phyloP scores from a whole-genome alignment of 2,888 invertebrate genomes.

The Exocentrus adspersus region DNA sequence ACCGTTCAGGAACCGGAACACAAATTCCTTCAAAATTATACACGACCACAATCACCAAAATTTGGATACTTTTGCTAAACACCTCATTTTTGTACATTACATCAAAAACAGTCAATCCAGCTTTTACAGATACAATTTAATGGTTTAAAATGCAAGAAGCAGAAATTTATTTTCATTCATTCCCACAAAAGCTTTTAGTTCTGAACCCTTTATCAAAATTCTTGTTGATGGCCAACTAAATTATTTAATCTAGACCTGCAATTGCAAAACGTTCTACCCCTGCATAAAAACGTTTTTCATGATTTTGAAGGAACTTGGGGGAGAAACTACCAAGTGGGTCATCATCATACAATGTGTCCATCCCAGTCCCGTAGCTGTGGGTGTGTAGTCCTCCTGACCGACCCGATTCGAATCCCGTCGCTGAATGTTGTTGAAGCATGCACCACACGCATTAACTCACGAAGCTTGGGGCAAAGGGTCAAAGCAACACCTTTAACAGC shows the following conservation, averaged over 20 bases:
- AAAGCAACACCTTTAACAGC: slow-evolving; percentile 61
- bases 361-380: slow-evolving; percentile 53
- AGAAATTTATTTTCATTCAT: background rate
- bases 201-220: no score
- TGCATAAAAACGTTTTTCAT: background rate
- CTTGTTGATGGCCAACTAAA: no score
- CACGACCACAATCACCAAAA: background rate
- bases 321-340: slow-evolving; percentile 27
- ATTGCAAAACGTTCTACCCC: no score
- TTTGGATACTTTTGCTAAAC: no score
- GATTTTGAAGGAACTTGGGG: slow-evolving; percentile 41
- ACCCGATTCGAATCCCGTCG: slow-evolving; percentile 27
- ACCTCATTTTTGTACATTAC: no score
- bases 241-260: no score
- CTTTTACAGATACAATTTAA: no score
- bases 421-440: slow-evolving; percentile 65
- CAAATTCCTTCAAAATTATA: slow-evolving; percentile 37
- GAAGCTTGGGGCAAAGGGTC: slow-evolving; percentile 60
- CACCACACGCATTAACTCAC: slow-evolving; percentile 62
- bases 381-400: slow-evolving; percentile 51
- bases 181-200: no score
- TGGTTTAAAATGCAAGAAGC: background rate
- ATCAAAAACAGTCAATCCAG: no score
- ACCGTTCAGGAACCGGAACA: slow-evolving; percentile 24
- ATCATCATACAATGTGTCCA: slow-evolving; percentile 37